Conservation (phyloP, 37 sponge, comb jelly and placozoan species). For the Cladorhizidae sp. region DNA sequence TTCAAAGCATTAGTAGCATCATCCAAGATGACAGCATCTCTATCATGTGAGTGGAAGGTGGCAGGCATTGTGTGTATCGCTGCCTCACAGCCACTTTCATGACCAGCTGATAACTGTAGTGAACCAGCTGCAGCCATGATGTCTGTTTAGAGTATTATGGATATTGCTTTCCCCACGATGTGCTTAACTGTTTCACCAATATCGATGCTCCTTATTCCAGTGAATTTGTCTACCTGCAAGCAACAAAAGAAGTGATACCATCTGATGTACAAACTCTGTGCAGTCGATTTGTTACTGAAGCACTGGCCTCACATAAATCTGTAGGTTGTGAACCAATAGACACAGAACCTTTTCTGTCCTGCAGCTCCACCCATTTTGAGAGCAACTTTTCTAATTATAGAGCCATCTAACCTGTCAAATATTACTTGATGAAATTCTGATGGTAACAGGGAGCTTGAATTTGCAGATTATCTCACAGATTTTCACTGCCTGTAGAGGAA, state of each 20-base stretch:
- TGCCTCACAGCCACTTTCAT: background rate
- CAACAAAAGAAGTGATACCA: no score
- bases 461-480: no score
- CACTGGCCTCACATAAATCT: background rate
- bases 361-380: background rate
- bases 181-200: background rate
- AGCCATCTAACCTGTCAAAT: no score
- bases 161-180: background rate
- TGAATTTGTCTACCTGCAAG: background rate
- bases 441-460: no score
- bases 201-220: background rate
- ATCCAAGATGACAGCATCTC: background rate
- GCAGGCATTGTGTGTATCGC: background rate
- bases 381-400: background rate
- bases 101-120: background rate
- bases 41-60: background rate
- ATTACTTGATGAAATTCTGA: no score
- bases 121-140: background rate
- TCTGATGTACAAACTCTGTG: background rate
- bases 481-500: no score
- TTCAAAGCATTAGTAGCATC: slow-evolving; percentile 1
- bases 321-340: background rate
- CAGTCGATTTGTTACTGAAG: background rate
- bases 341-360: background rate
- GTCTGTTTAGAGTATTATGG: background rate